These are phyloP conservation scores for Cryptus armator DNA, from an alignment of 2,888 invertebrate species.

Conservation along the genomic window DNA sequence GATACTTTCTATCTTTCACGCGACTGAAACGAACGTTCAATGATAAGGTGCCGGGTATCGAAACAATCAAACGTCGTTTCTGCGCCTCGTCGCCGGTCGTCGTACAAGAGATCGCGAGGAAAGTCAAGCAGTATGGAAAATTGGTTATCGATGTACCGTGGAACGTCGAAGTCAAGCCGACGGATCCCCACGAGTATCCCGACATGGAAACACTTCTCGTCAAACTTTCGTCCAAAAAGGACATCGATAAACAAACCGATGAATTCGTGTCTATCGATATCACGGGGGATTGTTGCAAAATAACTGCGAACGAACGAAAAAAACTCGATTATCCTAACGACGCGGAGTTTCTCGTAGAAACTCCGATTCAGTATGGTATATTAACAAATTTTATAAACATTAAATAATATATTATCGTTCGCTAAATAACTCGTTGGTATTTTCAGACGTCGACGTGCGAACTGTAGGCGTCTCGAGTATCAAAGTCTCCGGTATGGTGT, in stretches of 20 bases:
- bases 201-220: slow-evolving; percentile 71
- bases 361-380: slow-evolving; percentile 72
- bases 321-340: slow-evolving; percentile 34
- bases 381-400: neutral
- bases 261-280: slow-evolving; percentile 63
- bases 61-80: slow-evolving; percentile 18
- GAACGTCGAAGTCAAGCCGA: slow-evolving; percentile 70
- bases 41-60: neutral
- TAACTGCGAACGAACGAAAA: slow-evolving; percentile 37
- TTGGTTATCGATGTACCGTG: slow-evolving; percentile 70
- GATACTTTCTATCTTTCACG: slow-evolving; percentile 15
- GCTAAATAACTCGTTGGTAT: neutral
- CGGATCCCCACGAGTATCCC: slow-evolving; percentile 72
- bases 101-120: slow-evolving; percentile 61
- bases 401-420: neutral
- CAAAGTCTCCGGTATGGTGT: slow-evolving; percentile 69
- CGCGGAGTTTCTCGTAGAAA: slow-evolving; percentile 65
- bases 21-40: slow-evolving; percentile 11
- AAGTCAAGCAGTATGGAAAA: slow-evolving; percentile 71
- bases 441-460: slow-evolving; percentile 71
- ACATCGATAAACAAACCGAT: neutral
- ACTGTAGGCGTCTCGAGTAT: slow-evolving; percentile 61
- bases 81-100: slow-evolving; percentile 27
- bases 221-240: slow-evolving; percentile 54
- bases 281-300: slow-evolving; percentile 59